Evolutionary conservation across 2,113 vertebrate species (phyloP).

Genomic region (Halichoeres trimaculatus): DNA sequence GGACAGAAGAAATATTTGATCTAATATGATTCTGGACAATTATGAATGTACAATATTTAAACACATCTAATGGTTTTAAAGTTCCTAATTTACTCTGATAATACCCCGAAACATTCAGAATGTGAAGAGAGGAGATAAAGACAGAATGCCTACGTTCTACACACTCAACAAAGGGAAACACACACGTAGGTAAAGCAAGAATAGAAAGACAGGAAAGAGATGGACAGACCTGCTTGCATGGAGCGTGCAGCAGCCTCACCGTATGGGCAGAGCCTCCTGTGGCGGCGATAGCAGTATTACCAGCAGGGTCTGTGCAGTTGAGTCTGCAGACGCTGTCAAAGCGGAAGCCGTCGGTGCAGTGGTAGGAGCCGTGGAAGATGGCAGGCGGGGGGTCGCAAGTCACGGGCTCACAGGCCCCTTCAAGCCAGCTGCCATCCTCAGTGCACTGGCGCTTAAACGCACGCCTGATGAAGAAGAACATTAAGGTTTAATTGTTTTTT

Average conservation of each 20-base stretch:
- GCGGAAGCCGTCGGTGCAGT: slow-evolving; percentile 93
- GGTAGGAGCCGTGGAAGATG: slow-evolving; percentile 93
- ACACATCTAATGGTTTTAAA: background rate
- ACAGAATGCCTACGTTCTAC: slow-evolving; percentile 10
- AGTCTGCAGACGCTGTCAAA: slow-evolving; percentile 95
- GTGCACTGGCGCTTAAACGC: slow-evolving; percentile 96
- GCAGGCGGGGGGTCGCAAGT: slow-evolving; percentile 92
- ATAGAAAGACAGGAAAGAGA: slow-evolving; percentile 70
- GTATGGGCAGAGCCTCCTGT: slow-evolving; percentile 85
- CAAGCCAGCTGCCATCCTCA: slow-evolving; percentile 94
- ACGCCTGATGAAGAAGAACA: slow-evolving; percentile 79
- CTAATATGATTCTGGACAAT: background rate
- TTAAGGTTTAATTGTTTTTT: background rate
- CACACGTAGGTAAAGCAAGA: slow-evolving; percentile 48
- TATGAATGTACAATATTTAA: slow-evolving; percentile 1
- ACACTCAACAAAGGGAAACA: slow-evolving; percentile 30
- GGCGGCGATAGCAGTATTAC: slow-evolving; percentile 80
- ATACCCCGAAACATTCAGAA: background rate
- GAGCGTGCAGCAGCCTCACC: slow-evolving; percentile 83
- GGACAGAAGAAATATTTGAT: slow-evolving; percentile 25
- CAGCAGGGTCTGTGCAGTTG: slow-evolving; percentile 87
- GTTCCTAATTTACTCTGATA: background rate
- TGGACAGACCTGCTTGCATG: slow-evolving; percentile 86
- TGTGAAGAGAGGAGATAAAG: slow-evolving; percentile 16
- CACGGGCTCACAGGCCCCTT: slow-evolving; percentile 90